phyloP scores from a whole-genome alignment of 1,140 invertebrate species.

The Drosophila ambigua region DNA sequence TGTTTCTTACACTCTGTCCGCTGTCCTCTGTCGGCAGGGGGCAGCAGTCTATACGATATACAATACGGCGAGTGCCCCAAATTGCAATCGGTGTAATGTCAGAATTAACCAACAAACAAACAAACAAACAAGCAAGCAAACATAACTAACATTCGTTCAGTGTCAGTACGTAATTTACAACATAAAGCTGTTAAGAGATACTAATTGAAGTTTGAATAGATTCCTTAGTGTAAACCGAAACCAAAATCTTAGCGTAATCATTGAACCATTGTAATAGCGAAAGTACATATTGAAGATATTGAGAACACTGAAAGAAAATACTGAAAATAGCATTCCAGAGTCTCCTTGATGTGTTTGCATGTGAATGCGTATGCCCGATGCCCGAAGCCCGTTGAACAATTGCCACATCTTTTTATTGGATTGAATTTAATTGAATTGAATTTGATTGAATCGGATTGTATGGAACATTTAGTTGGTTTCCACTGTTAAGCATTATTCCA shows the following conservation, averaged over 20 bases:
- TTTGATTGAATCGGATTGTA: conserved; percentile 1
- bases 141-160: conserved; percentile 45
- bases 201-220: conserved; percentile 66
- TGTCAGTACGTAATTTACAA: conserved; percentile 53
- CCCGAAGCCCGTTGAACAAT: conserved; percentile 23
- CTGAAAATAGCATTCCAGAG: conserved; percentile 36
- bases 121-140: no score
- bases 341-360: conserved; percentile 64
- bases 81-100: conserved; percentile 55
- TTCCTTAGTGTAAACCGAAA: conserved; percentile 55
- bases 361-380: conserved; percentile 49
- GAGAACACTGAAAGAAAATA: conserved; percentile 16
- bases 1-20: conserved; percentile 39
- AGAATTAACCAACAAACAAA: conserved; percentile 35
- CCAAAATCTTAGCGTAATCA: conserved; percentile 41
- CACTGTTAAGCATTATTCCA: conserved; percentile 75
- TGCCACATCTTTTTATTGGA: conserved; percentile 1
- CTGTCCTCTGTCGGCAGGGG: background rate
- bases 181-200: conserved; percentile 55
- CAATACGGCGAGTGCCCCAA: conserved; percentile 18
- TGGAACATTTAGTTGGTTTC: conserved; percentile 52
- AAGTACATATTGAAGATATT: conserved; percentile 12
- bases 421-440: conserved; percentile 4
- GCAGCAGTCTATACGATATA: conserved; percentile 29
- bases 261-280: conserved; percentile 11